Evolutionary conservation across 1,140 invertebrate genomes (phyloP).

Genomic region (Nasonia longicornis): DNA sequence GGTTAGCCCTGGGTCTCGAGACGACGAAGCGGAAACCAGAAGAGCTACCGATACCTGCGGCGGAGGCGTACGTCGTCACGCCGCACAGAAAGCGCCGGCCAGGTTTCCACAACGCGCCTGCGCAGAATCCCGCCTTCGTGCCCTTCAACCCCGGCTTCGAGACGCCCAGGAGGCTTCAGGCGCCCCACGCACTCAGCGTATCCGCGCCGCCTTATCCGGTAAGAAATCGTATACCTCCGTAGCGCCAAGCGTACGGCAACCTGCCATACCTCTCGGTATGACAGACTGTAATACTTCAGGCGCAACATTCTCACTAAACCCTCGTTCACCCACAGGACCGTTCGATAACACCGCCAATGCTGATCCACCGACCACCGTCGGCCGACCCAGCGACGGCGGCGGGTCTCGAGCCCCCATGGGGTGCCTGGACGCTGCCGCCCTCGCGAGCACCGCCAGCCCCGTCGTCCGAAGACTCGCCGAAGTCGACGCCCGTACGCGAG

Average conservation of each 20-base stretch:
- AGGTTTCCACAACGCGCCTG: slow-evolving; percentile 86
- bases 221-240: slow-evolving; percentile 39
- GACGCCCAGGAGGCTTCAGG: slow-evolving; percentile 68
- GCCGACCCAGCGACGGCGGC: slow-evolving; percentile 72
- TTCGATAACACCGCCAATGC: slow-evolving; percentile 70
- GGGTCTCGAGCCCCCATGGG: slow-evolving; percentile 71
- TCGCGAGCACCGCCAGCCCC: slow-evolving; percentile 71
- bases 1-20: slow-evolving; percentile 63
- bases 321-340: slow-evolving; percentile 62
- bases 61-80: slow-evolving; percentile 81
- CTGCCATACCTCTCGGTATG: background rate
- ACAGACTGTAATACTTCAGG: background rate
- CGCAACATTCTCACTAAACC: background rate
- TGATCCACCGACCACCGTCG: slow-evolving; percentile 78
- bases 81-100: slow-evolving; percentile 85
- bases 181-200: slow-evolving; percentile 76
- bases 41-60: slow-evolving; percentile 65
- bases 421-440: slow-evolving; percentile 77
- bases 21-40: slow-evolving; percentile 66
- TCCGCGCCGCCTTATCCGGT: slow-evolving; percentile 79
- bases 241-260: background rate
- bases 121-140: slow-evolving; percentile 86
- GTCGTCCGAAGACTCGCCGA: slow-evolving; percentile 69
- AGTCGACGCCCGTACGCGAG: slow-evolving; percentile 77
- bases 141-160: slow-evolving; percentile 74